Conservation (phyloP, 2,888 invertebrate genomes). For the Sepiola atlantica region DNA sequence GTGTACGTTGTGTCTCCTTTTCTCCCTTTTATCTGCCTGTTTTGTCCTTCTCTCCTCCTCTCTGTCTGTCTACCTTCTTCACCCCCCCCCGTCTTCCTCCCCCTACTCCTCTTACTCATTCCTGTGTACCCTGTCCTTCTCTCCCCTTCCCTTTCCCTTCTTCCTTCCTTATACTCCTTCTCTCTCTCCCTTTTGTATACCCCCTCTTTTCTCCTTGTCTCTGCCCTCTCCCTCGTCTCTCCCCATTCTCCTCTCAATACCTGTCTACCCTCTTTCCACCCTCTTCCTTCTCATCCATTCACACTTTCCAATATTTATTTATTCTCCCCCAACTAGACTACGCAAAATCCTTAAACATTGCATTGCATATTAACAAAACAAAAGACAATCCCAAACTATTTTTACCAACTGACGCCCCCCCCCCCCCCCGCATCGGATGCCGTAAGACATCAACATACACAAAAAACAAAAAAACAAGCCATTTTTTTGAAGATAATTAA, state of each 20-base stretch:
- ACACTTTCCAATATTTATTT: no score
- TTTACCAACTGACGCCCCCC: neutral
- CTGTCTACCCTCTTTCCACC: no score
- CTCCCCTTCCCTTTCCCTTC: neutral
- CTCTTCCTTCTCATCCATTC: no score
- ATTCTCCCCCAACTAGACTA: no score
- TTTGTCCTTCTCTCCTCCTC: conserved; percentile 46
- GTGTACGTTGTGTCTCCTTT: no score
- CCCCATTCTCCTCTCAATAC: no score
- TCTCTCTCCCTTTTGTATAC: conserved; percentile 48
- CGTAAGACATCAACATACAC: neutral
- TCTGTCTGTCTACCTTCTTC: conserved; percentile 45
- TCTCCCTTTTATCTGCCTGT: neutral
- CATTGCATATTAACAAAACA: no score
- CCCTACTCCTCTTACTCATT: neutral
- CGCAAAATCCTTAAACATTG: no score
- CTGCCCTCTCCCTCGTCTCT: neutral
- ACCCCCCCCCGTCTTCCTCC: neutral
- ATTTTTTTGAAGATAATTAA: no score
- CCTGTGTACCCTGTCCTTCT: neutral
- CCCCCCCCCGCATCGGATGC: neutral
- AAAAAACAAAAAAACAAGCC: no score
- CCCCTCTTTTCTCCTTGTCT: conserved; percentile 48
- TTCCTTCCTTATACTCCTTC: neutral
- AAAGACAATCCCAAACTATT: neutral